Evolutionary conservation across 2,113 vertebrate genomes (phyloP), one percentile per base, ranked within the genome.

Genomic region (Propithecus coquereli): DNA sequence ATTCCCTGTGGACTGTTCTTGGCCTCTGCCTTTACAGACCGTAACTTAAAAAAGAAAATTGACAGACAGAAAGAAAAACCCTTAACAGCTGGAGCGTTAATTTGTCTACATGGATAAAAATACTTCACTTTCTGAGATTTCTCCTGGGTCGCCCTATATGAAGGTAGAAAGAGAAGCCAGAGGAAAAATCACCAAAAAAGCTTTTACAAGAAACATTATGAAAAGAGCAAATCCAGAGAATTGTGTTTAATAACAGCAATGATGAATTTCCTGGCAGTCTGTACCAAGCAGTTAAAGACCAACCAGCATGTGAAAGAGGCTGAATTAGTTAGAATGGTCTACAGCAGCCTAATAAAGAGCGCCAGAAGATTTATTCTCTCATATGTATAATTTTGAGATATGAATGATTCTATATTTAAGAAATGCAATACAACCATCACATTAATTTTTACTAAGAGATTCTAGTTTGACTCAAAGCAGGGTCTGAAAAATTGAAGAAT

Each of bases 401-500:
- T 84, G 94, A 95, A 97, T 98, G 96, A 92, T 96, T 98, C 92
- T 97, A 88, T 97, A 90, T 95, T 98, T 97, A 97, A 98, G 96
- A 98, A 98, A 95, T 98, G 94, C 94, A 71, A 90, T 98, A 93
- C 22, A 98, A 97, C 65, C 77, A 97, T 97, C 94, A 90, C 88
- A 98, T 98, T 98, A 94, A 95, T 98, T 98, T 98, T 98, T 98
- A 96, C 97, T 80, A 82, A 97, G 87, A 91, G 65, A 96, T 97
- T 97, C 96, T 97, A 98, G 96, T 94, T 98, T 98, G 94, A 98
- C 97, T 98, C 96, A 97, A 98, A 97, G 92, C 8, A 85, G 80
- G 97, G 80, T 97, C 97, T 97, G 97, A 97, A 98, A 98, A 98
- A 98, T 97, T 97, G 98, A 98, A 97, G 97, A 98, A 98, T 98